Conservation (phyloP, 1,140 invertebrate species). For the Macrotrachela quadricornifera region DNA sequence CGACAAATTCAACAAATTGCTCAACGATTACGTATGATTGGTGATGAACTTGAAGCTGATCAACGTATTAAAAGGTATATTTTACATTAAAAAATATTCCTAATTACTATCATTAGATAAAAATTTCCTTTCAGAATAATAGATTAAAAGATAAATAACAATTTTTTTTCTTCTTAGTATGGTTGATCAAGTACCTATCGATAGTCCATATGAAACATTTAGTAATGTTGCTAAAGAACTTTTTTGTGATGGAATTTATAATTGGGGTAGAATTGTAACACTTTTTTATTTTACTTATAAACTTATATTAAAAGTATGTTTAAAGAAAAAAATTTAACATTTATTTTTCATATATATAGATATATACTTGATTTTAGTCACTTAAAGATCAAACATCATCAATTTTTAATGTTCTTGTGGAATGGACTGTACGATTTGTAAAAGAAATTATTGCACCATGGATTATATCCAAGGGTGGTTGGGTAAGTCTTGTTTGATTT, state of each 20-base stretch:
- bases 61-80: background rate
- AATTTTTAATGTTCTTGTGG: conserved; percentile 22
- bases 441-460: conserved; percentile 22
- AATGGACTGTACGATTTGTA: conserved; percentile 25
- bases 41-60: background rate
- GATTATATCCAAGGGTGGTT: conserved; percentile 27
- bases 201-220: conserved; percentile 20
- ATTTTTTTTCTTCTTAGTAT: too few relatives aligned
- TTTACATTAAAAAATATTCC: background rate
- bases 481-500: conserved; percentile 16
- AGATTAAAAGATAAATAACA: too few relatives aligned
- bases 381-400: conserved; percentile 14
- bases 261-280: conserved; percentile 24
- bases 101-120: too few relatives aligned
- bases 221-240: conserved; percentile 22
- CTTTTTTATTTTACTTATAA: conserved; percentile 30
- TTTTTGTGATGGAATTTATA: conserved; percentile 23
- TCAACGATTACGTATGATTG: background rate
- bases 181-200: conserved; percentile 13
- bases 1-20: background rate
- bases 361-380: background rate
- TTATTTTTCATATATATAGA: too few relatives aligned
- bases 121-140: too few relatives aligned
- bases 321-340: too few relatives aligned
- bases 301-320: conserved; percentile 23